phyloP scores from a whole-genome alignment of 2,797 vertebrate species.

The Cyclura pinguis region DNA sequence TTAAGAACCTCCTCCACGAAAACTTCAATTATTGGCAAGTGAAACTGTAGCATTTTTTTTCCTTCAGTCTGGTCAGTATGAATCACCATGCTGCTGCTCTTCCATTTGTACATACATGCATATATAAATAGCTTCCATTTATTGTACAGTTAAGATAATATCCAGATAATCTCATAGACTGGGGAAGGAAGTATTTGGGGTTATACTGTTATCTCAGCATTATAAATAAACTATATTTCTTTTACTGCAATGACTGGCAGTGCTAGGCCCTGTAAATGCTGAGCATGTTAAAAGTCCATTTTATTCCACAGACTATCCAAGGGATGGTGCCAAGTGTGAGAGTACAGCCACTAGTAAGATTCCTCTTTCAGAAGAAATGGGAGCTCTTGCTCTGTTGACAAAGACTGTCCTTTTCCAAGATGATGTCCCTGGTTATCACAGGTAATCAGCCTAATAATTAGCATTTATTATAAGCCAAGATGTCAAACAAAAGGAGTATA shows the following conservation, averaged over 20 bases:
- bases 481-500: background rate
- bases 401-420: background rate
- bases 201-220: constrained; percentile 46
- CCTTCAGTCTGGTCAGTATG: constrained; percentile 42
- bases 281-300: constrained; percentile 5
- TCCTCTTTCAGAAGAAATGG: background rate
- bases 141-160: constrained; percentile 75
- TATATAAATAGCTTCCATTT: constrained; percentile 76
- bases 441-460: background rate
- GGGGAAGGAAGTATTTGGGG: constrained; percentile 61
- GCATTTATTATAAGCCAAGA: background rate
- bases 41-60: constrained; percentile 12
- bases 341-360: background rate
- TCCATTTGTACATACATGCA: constrained; percentile 73
- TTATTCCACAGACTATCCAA: background rate
- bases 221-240: constrained; percentile 48
- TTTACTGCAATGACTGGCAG: constrained; percentile 26
- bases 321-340: constrained; percentile 29
- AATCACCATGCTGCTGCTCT: constrained; percentile 51
- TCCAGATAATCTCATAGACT: constrained; percentile 62
- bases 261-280: constrained; percentile 33
- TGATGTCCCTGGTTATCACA: background rate
- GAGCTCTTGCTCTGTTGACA: background rate
- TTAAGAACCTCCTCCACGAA: constrained; percentile 35
- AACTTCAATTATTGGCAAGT: constrained; percentile 44